Evolutionary conservation across 2,888 invertebrate species (phyloP).

Genomic region (Malthinus flaveolus): DNA sequence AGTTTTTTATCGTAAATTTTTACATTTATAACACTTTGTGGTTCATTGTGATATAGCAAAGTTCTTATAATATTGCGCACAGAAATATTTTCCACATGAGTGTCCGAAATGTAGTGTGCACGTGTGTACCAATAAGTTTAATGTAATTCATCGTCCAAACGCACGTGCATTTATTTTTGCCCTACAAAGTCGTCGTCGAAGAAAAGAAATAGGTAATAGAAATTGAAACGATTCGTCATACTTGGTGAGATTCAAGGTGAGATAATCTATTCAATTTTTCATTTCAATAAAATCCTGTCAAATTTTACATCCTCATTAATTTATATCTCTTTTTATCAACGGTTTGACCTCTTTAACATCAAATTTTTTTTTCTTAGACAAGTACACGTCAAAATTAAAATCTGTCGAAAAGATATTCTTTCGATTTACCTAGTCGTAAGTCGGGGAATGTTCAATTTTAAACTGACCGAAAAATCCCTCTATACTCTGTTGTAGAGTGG

Average conservation of each 20-base stretch:
- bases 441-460: too few relatives aligned
- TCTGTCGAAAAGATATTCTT: background rate
- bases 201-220: conserved; percentile 4
- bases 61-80: too few relatives aligned
- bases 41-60: too few relatives aligned
- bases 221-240: conserved; percentile 4
- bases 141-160: background rate
- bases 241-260: background rate
- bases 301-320: too few relatives aligned
- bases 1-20: too few relatives aligned
- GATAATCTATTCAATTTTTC: conserved; percentile 7
- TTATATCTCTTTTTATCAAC: background rate
- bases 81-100: conserved; percentile 19
- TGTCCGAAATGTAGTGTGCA: conserved; percentile 14
- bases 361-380: background rate
- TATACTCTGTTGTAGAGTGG: too few relatives aligned
- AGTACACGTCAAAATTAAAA: background rate
- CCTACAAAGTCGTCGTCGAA: too few relatives aligned
- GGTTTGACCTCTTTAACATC: background rate
- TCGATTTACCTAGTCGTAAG: too few relatives aligned
- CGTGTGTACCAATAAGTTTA: conserved; percentile 14
- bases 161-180: conserved; percentile 1
- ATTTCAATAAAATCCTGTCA: background rate
- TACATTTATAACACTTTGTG: too few relatives aligned
- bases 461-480: too few relatives aligned